phyloP scores from a whole-genome alignment of 1,140 invertebrate species.

The Centruroides sculpturatus region DNA sequence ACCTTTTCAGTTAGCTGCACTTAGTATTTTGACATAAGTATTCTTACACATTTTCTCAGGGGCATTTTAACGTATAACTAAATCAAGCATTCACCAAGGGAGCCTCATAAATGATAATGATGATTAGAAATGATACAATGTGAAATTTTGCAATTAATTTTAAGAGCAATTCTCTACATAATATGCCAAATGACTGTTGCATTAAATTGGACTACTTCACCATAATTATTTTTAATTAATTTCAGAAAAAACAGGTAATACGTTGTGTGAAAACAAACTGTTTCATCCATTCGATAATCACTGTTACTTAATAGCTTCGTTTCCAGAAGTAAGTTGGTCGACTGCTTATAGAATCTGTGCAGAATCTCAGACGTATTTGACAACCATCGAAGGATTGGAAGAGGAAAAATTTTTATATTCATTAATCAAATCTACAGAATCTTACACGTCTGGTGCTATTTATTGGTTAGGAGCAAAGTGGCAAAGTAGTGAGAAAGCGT shows the following conservation, averaged over 20 bases:
- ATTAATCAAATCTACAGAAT: slow-evolving; percentile 44
- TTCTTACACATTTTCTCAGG: no score
- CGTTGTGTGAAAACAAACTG: slow-evolving; percentile 15
- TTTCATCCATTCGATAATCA: slow-evolving; percentile 10
- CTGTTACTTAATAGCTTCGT: slow-evolving; percentile 55
- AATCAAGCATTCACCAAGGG: no score
- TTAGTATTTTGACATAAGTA: no score
- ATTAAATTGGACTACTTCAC: no score
- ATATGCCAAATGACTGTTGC: no score
- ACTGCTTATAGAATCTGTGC: slow-evolving; percentile 54
- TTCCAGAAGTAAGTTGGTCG: slow-evolving; percentile 52
- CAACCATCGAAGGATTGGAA: slow-evolving; percentile 6
- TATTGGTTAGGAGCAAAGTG: slow-evolving; percentile 46
- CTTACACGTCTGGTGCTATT: slow-evolving; percentile 46
- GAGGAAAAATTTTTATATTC: slow-evolving; percentile 41
- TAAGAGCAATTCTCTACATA: no score
- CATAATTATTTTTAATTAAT: no score
- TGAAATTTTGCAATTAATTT: no score
- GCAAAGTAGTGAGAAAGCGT: slow-evolving; percentile 22
- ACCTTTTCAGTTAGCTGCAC: no score
- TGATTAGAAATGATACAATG: no score
- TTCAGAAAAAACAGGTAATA: background rate
- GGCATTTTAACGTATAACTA: no score
- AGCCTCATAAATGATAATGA: no score
- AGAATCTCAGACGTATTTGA: slow-evolving; percentile 35